Evolutionary conservation across 2,113 vertebrate species (phyloP).

Genomic region (Hassar affinis): DNA sequence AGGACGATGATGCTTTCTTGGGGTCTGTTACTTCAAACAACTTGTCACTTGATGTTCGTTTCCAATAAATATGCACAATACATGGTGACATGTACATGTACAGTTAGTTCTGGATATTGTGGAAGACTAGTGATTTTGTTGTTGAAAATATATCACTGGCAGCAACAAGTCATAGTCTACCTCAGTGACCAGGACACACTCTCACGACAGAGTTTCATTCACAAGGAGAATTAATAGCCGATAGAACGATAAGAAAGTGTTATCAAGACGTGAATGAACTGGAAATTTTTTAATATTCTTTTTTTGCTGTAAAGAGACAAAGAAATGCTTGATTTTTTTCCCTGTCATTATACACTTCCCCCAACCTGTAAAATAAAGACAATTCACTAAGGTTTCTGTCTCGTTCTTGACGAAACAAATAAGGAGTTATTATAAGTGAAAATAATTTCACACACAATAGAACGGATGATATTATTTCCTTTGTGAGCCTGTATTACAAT

Average conservation of each 20-base stretch:
- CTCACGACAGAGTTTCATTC: background rate
- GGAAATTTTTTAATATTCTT: background rate
- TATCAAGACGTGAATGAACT: background rate
- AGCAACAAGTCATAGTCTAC: constrained; percentile 69
- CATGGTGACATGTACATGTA: background rate
- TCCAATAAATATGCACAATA: background rate
- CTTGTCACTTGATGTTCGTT: background rate
- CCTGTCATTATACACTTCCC: background rate
- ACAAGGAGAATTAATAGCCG: background rate
- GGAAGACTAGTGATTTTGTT: constrained; percentile 73
- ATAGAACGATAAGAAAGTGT: constrained; percentile 1
- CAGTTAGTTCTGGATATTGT: constrained; percentile 53
- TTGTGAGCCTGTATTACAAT: constrained; percentile 22
- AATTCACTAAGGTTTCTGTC: constrained; percentile 1
- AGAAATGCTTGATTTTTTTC: constrained; percentile 8
- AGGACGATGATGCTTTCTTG: background rate
- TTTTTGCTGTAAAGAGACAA: background rate
- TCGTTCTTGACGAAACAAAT: constrained; percentile 26
- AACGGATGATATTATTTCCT: constrained; percentile 2
- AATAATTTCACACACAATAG: constrained; percentile 16
- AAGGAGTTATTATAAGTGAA: constrained; percentile 16
- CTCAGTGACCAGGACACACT: constrained; percentile 55
- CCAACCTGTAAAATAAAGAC: constrained; percentile 23
- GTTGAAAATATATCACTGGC: constrained; percentile 54
- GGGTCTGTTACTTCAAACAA: background rate